Percentiles rank a stretch among this genome's conserved stretches.
These are phyloP conservation scores for Mesembrinibis cayennensis DNA, from an alignment of 2,113 vertebrate species.

Conservation along the genomic window DNA sequence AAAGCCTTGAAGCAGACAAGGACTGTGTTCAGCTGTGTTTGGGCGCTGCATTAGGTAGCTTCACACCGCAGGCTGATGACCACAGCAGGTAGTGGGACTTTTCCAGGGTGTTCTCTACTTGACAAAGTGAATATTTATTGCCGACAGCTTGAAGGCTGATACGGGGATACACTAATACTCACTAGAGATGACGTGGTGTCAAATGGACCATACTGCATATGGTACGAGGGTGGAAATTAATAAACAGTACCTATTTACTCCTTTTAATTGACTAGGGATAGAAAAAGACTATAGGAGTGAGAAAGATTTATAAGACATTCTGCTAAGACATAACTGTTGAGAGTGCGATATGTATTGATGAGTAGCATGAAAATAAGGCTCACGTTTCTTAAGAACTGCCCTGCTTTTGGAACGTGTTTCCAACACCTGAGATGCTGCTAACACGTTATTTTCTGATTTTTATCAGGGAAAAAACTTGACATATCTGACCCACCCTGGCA, in stretches of 20 bases:
- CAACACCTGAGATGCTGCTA: not conserved
- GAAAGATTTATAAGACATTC: not conserved
- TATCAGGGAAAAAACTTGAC: not conserved
- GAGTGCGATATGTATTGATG: not conserved
- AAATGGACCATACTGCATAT: rapidly evolving
- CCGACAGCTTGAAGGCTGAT: not conserved
- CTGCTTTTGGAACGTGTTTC: not conserved
- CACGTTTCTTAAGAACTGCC: not conserved
- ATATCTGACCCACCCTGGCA: too few relatives aligned
- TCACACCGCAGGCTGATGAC: not conserved
- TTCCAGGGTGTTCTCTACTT: not conserved
- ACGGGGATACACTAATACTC: rapidly evolving
- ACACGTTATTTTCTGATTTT: not conserved
- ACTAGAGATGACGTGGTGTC: rapidly evolving
- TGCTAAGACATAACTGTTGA: not conserved
- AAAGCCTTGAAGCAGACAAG: not conserved
- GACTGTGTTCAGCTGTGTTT: rapidly evolving
- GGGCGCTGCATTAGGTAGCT: rapidly evolving
- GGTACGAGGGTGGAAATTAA: not conserved
- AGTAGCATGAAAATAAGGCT: not conserved
- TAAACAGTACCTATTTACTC: not conserved
- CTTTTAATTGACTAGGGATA: not conserved
- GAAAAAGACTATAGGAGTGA: not conserved
- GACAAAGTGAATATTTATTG: not conserved
- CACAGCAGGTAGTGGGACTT: rapidly evolving